Percentiles rank a stretch among this genome's conserved stretches.
Evolutionary conservation across 2,113 vertebrate species (phyloP).

Genomic region (Bettongia penicillata): DNA sequence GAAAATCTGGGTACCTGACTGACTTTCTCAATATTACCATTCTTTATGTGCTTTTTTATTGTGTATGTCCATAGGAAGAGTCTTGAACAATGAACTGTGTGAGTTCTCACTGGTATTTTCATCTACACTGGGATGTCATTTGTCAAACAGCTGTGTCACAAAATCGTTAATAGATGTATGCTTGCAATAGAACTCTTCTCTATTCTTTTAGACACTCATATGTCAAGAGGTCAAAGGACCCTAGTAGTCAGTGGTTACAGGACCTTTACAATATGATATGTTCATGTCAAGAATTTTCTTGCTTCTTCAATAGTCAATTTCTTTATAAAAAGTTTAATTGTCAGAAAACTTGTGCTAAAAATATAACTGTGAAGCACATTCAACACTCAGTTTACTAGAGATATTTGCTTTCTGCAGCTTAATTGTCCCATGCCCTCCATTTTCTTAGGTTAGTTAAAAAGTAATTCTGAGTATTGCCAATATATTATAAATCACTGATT

Average conservation of each 20-base stretch:
- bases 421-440: neutral
- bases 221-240: neutral
- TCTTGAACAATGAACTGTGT: neutral
- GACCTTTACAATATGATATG: neutral
- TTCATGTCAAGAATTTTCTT: neutral
- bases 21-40: neutral
- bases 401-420: neutral
- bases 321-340: neutral
- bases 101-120: neutral
- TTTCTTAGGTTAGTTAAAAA: neutral
- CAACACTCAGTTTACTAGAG: neutral
- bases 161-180: neutral
- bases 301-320: neutral
- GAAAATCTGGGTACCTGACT: neutral
- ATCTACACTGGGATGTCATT: neutral
- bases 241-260: neutral
- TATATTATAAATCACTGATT: neutral
- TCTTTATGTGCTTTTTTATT: neutral
- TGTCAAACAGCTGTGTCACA: neutral
- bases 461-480: neutral
- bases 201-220: neutral
- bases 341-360: neutral
- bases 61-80: neutral
- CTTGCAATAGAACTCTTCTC: neutral
- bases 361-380: neutral